Base-by-base conservation (phyloP, 2,888 invertebrate species). In the Agrotis clavis region DNA sequence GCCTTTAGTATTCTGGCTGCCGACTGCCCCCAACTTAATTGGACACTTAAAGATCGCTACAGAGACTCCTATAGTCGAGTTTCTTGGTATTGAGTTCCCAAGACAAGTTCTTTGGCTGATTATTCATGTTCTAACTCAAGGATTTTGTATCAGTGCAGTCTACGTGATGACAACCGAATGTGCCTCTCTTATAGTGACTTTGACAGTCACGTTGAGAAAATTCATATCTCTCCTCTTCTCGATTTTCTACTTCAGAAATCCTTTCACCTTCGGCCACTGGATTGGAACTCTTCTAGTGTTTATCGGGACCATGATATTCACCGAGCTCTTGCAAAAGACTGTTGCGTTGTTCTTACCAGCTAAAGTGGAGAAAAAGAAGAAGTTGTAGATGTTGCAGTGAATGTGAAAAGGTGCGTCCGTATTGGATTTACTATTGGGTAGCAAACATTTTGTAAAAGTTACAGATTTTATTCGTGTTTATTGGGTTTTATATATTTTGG, bases 181-280 rank as follows among this genome's bases (percentile, higher is more conserved):
- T 90, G 97, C 98, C 0, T 99, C 99, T 0, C 94, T 99, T 59
- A 99, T 99, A 0, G 99, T 99, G 1, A 99, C 99, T 0, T 96
- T 99, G 84, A 99, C 99, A 0, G 98, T 99, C 47, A 99, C 99
- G 0, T 94, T 99, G 68, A 97, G 99, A 64, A 99, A 99, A 94
- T 99, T 99, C 91, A 97, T 99, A 48, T 99, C 99, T 0, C 96
- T 99, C 51, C 93, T 99, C n/a, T 98, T 99, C 90, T 99, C 99
- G 0, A 99, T 99, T 84, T 87, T 98, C 62, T 99, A 99, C 93
- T 99, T 99, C 91, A 97, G 97, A 86, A 99, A 99, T 96, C 98
- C 99, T 0, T 99, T 99, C 90, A 99, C 99, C 0, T 13, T 97
- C 0, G 97, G 97, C 60, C 99, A 99, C 91, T 99, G 99, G 99